These are phyloP conservation scores for Microvelia longipes DNA, from an alignment of 1,140 invertebrate species.

Conservation along the genomic window DNA sequence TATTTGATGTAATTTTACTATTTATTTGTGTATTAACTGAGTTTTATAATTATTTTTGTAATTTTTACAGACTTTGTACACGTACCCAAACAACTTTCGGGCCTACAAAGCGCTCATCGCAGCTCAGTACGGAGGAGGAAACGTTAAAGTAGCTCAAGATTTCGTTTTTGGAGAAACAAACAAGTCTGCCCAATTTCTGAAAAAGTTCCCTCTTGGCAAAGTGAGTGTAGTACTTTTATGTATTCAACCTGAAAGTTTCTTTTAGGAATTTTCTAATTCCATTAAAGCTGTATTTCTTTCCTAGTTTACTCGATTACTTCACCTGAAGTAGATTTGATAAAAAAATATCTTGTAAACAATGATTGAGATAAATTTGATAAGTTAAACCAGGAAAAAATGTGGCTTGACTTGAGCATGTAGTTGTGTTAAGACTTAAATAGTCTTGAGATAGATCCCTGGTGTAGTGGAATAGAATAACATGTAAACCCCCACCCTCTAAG, in stretches of 20 bases:
- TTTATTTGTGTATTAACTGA: neutral
- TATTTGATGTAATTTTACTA: neutral
- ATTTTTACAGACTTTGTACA: constrained; percentile 58
- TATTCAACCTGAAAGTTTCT: too few relatives aligned
- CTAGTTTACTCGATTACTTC: too few relatives aligned
- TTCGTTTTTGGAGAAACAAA: constrained; percentile 92
- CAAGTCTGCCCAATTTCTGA: constrained; percentile 65
- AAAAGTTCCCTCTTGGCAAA: constrained; percentile 91
- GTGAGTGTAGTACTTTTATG: constrained; percentile 40
- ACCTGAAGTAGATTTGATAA: too few relatives aligned
- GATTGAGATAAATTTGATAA: too few relatives aligned
- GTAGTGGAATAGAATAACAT: too few relatives aligned
- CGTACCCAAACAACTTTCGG: constrained; percentile 89
- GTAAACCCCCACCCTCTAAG: too few relatives aligned
- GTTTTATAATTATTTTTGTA: neutral
- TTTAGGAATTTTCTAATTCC: neutral
- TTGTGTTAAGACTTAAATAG: too few relatives aligned
- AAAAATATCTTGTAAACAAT: too few relatives aligned
- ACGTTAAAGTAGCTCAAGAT: constrained; percentile 65
- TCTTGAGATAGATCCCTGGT: too few relatives aligned
- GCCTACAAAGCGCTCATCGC: constrained; percentile 87
- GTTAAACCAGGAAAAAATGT: too few relatives aligned
- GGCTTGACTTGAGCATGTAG: too few relatives aligned
- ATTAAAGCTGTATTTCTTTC: neutral
- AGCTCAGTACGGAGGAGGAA: constrained; percentile 79